A percentile compares a stretch with the other conserved stretches of the same genome.
phyloP scores from a whole-genome alignment of 2,888 invertebrate species.

The Celastrina argiolus region DNA sequence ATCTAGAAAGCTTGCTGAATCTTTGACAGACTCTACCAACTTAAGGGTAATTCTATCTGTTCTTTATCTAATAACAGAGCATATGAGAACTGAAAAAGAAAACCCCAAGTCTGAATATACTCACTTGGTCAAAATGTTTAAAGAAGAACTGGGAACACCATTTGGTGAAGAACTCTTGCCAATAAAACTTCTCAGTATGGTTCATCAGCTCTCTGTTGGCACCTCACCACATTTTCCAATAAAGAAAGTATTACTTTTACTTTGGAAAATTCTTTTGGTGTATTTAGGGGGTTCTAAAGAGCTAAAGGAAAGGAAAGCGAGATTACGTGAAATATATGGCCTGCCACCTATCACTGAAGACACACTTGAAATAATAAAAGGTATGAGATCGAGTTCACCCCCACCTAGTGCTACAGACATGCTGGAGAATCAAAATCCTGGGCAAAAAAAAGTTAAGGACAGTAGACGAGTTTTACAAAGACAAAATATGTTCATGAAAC shows the following conservation, averaged over 20 bases:
- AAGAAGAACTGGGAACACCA: constrained; percentile 77
- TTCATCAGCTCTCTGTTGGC: constrained; percentile 96
- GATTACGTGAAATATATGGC: constrained; percentile 82
- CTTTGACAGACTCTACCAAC: constrained; percentile 89
- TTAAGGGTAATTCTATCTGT: constrained; percentile 94
- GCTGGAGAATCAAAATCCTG: constrained; percentile 89
- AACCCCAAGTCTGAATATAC: constrained; percentile 68
- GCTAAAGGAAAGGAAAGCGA: constrained; percentile 86
- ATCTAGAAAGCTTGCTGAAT: constrained; percentile 68
- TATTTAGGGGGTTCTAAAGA: constrained; percentile 94
- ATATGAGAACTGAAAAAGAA: constrained; percentile 86
- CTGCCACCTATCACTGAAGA: constrained; percentile 92
- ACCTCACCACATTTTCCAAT: constrained; percentile 98
- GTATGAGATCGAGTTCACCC: constrained; percentile 96
- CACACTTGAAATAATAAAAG: constrained; percentile 94
- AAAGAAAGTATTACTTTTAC: constrained; percentile 95
- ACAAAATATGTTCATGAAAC: constrained; percentile 92
- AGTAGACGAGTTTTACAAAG: constrained; percentile 83
- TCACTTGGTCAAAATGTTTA: constrained; percentile 77
- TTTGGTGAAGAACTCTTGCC: constrained; percentile 90
- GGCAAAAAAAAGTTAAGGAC: constrained; percentile 76
- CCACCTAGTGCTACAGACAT: constrained; percentile 95
- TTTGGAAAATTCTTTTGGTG: constrained; percentile 97
- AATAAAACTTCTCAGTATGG: constrained; percentile 95
- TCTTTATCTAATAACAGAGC: constrained; percentile 96